A percentile compares a stretch with the other conserved stretches of the same genome.
These are phyloP conservation scores for Syngnathus scovelli DNA, from an alignment of 2,113 vertebrate genomes.

Conservation along the genomic window DNA sequence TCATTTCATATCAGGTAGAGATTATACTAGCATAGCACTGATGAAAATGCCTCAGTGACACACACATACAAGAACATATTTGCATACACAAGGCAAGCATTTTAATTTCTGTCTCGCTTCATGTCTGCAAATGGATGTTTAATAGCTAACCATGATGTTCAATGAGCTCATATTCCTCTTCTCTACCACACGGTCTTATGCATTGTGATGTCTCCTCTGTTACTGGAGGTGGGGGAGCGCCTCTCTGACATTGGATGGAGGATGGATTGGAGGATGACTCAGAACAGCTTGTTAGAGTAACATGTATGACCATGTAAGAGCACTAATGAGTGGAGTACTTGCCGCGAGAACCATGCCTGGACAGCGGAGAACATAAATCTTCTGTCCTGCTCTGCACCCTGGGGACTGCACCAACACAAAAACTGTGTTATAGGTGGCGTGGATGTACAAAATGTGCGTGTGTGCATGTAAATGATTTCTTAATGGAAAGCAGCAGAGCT, in stretches of 20 bases:
- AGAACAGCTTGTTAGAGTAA: constrained; percentile 62
- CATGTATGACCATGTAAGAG: constrained; percentile 63
- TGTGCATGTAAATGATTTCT: constrained; percentile 16
- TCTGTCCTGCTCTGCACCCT: constrained; percentile 50
- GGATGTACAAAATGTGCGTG: constrained; percentile 10
- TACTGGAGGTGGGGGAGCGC: constrained; percentile 14
- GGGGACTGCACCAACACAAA: constrained; percentile 50
- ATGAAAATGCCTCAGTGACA: constrained; percentile 20
- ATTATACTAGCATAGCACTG: constrained; percentile 34
- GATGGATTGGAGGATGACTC: constrained; percentile 41
- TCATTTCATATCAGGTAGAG: constrained; percentile 50
- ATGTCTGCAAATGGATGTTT: constrained; percentile 28
- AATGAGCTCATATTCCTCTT: constrained; percentile 29
- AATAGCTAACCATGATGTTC: constrained; percentile 43
- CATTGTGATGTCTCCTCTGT: constrained; percentile 40
- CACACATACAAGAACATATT: neutral
- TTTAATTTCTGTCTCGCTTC: constrained; percentile 39
- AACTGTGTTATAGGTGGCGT: constrained; percentile 32
- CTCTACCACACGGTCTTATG: constrained; percentile 17
- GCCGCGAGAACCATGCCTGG: constrained; percentile 50
- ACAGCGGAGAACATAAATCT: constrained; percentile 70
- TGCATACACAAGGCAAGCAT: constrained; percentile 34
- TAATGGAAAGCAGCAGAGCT: constrained; percentile 53
- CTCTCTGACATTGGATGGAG: constrained; percentile 13
- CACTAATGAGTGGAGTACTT: constrained; percentile 59